A percentile compares a stretch with the other conserved stretches of the same genome.
Conservation (phyloP, 2,888 invertebrate genomes). For the Bugulina stolonifera region DNA sequence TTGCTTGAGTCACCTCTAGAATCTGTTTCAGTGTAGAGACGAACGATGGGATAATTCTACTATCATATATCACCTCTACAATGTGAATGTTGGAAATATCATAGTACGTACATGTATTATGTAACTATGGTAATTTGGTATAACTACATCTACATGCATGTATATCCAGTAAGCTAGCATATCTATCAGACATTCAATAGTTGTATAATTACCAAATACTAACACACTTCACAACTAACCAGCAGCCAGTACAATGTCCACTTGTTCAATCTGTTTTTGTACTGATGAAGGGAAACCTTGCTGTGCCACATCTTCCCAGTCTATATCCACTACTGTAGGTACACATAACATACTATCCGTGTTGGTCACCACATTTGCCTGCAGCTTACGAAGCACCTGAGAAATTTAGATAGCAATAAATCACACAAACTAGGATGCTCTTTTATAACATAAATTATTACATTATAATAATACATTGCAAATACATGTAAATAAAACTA, state of each 20-base stretch:
- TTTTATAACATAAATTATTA: too few species aligned
- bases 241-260: constrained; percentile 18
- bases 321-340: not conserved
- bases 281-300: not conserved
- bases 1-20: not conserved
- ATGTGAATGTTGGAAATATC: not conserved
- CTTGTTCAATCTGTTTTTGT: not conserved
- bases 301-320: not conserved
- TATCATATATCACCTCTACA: constrained; percentile 8
- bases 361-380: not conserved
- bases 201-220: too few species aligned
- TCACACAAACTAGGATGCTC: too few species aligned
- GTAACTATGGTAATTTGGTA: too few species aligned
- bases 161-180: not conserved
- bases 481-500: too few species aligned
- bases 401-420: too few species aligned
- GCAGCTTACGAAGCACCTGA: not conserved
- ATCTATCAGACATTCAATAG: too few species aligned
- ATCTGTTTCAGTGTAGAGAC: not conserved
- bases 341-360: not conserved
- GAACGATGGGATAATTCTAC: not conserved
- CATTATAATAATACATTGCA: too few species aligned
- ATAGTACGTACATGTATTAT: not conserved
- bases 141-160: too few species aligned
- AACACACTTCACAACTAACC: too few species aligned